A percentile compares a stretch with the other conserved stretches of the same genome.
Evolutionary conservation across 2,888 invertebrate species (phyloP).

Genomic region (Dugesia japonica): DNA sequence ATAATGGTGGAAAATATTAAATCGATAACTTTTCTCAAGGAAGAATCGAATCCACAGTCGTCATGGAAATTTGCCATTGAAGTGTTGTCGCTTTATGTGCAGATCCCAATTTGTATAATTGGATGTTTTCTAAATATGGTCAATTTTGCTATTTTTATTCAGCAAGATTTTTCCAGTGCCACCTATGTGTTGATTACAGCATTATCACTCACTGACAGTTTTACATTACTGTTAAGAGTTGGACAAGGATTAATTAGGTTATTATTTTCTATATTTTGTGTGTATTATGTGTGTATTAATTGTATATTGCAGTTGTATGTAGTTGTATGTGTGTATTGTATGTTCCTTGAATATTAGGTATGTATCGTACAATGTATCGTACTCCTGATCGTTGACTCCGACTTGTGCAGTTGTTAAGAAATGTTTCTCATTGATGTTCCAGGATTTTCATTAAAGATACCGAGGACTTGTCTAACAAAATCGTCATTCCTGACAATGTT

Average conservation of each 20-base stretch:
- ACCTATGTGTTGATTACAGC: conserved; percentile 31
- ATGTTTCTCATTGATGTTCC: no score
- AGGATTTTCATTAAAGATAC: no score
- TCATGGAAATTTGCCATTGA: not conserved
- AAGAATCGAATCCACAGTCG: not conserved
- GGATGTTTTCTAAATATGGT: conserved; percentile 25
- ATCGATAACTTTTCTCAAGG: not conserved
- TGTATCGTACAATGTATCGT: no score
- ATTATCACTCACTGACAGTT: conserved; percentile 24
- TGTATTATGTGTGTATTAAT: no score
- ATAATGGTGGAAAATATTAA: not conserved
- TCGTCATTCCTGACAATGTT: no score
- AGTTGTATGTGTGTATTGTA: no score
- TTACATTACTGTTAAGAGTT: conserved; percentile 13
- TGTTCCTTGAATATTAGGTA: no score
- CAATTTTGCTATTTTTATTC: conserved; percentile 26
- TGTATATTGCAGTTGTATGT: no score
- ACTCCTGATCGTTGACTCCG: no score
- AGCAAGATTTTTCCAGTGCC: conserved; percentile 29
- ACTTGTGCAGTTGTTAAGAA: no score
- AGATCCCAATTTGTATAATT: conserved; percentile 24
- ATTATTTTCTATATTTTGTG: no score
- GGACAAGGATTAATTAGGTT: conserved; percentile 21
- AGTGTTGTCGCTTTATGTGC: conserved; percentile 20
- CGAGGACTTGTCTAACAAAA: no score